Evolutionary conservation across 2,113 vertebrate genomes (phyloP), one percentile per base, ranked within the genome.

Genomic region (Tupaia chinensis): DNA sequence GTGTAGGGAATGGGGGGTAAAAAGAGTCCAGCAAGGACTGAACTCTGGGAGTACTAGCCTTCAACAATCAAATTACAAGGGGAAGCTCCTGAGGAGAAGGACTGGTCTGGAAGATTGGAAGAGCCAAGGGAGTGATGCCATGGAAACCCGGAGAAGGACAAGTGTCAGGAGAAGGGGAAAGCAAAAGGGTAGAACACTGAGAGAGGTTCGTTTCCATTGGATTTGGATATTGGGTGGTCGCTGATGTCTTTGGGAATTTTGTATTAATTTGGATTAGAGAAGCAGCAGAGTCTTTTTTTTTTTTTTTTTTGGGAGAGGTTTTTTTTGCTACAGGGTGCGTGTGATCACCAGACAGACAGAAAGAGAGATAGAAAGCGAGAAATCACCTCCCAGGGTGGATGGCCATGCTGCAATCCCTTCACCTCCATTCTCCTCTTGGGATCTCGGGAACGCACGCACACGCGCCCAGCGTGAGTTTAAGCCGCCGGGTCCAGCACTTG

Each of bases 261-360:
- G 1, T 69, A 44, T 92, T 85, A 58, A 81, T 69, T 96, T 95
- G 29, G 7, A 61, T 74, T 25, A 79, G n/a, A 90, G 56, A 87
- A 60, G 54, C 34, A 93, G n/a, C 6, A 27, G 5, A 32, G 2
- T 15, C 10, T 27, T 22, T 17, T 32, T 32, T 32, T 32, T 32
- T 32, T 32, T 22, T 17, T 32, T 32, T 32, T 32, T 32, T 32
- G 2, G 32, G 32, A 32, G 32, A 32, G 32, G 32, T 32, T 32
- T 32, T 32, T 32, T 32, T 32, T 32, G 32, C 32, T 32, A 32
- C 32, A 32, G 32, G 32, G 32, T 32, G 32, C 32, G 32, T 32
- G 32, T 32, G 32, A 32, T 32, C 32, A 32, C 32, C 32, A 32
- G 32, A 32, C 32, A 32, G 32, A 32, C 32, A 32, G 32, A 32